These are phyloP conservation scores for Troides aeacus DNA, from an alignment of 2,888 invertebrate genomes.

Conservation along the genomic window DNA sequence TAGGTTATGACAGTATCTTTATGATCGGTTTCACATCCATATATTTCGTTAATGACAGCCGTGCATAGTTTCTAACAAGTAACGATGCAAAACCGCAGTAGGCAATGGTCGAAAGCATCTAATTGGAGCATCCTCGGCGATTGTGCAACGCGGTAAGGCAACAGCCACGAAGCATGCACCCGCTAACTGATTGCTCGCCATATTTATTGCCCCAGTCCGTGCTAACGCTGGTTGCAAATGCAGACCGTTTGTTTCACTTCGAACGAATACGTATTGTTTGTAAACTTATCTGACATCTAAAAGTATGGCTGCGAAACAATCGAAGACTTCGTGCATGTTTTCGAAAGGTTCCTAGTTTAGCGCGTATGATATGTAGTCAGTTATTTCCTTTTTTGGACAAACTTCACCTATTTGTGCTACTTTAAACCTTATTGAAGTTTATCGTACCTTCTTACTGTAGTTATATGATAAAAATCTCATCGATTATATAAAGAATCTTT, in stretches of 20 bases:
- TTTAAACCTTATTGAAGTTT: neutral
- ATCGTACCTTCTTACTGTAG: neutral
- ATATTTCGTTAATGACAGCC: conserved; percentile 3
- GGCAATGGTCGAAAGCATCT: conserved; percentile 55
- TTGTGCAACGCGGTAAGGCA: conserved; percentile 41
- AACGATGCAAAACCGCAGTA: conserved; percentile 45
- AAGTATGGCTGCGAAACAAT: conserved; percentile 25
- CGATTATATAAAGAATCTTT: conserved; percentile 12
- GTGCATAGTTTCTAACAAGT: conserved; percentile 38
- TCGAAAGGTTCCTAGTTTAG: conserved; percentile 17
- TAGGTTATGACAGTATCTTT: neutral
- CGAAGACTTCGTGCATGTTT: conserved; percentile 15
- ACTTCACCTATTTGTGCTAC: neutral
- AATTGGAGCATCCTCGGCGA: conserved; percentile 52
- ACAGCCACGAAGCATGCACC: conserved; percentile 33
- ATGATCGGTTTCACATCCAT: neutral
- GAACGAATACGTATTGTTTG: conserved; percentile 28
- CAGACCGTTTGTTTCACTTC: conserved; percentile 27
- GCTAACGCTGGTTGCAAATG: conserved; percentile 34
- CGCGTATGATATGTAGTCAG: conserved; percentile 12
- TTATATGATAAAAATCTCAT: neutral
- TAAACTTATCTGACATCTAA: conserved; percentile 30
- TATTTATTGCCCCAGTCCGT: conserved; percentile 41
- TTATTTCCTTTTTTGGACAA: conserved; percentile 5
- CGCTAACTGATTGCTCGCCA: conserved; percentile 40